Base-by-base conservation (phyloP, 1,140 invertebrate species). In the Saccostrea glomerata region DNA sequence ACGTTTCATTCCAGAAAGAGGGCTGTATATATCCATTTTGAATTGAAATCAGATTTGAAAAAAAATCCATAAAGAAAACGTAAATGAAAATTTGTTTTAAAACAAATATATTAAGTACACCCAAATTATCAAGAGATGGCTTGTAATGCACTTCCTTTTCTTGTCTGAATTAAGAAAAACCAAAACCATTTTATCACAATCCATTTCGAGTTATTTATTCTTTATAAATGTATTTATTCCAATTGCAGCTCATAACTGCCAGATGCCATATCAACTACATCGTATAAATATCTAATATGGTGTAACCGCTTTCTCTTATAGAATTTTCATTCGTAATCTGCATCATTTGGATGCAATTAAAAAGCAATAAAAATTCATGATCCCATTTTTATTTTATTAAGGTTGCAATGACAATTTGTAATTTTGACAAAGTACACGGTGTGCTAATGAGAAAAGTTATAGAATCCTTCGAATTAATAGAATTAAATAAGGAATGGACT, bases 301-400 rank as follows among this genome's bases (percentile, higher is more conserved):
- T 36, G 25, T 23, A 30, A 73, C 66, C 66, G 30, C 70, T 77
- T 30, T 13, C 23, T 15, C 70, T 77, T 77, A 77, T 30, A 77
- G 23, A 77, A 77, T 77, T 77, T 36, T 25, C 23, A 77, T 30
- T 30, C 13, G 70, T 77, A 77, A 30, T 25, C 11, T 77, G 70
- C 70, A 77, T 77, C 25, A 36, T 77, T 30, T 77, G 23, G 70
- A 11, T 30, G 70, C 70, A 77, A 77, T 77, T 77, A 77, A 77
- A 77, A 77, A 77, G 70, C 70, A 77, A 77, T 77, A 77, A 77
- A 77, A 77, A 77, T 77, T 77, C 70, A 77, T 77, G 25, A 77
- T 77, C 12, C 25, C 70, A 77, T 77, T 30, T 77, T 77, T 30
- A 30, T 15, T 25, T 17, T 13, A 30, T 77, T 77, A 77, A 36